Conservation (phyloP, 2,888 invertebrate genomes). For the Acheta domesticus region DNA sequence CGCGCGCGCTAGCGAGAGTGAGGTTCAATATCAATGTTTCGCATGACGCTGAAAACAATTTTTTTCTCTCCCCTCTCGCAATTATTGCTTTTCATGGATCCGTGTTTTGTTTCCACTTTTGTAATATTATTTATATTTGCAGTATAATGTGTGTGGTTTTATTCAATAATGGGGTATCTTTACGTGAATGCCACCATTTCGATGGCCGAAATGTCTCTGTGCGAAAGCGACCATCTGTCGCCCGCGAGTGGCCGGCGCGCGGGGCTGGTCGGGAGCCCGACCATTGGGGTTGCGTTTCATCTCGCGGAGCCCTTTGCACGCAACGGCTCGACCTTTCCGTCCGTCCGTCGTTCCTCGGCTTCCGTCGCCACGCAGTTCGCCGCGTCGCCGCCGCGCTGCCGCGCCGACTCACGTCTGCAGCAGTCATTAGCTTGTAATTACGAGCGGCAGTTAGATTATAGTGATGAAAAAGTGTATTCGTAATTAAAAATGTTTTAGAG, state of each 20-base stretch:
- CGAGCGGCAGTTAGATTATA: conserved; percentile 1
- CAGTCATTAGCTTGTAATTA: conserved; percentile 18
- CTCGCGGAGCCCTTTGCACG: background rate
- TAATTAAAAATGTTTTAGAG: conserved; percentile 18
- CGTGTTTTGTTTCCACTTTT: conserved; percentile 18
- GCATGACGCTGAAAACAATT: background rate
- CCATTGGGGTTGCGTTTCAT: background rate
- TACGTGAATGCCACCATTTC: background rate
- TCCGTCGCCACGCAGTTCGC: no score
- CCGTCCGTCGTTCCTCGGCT: no score
- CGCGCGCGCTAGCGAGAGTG: background rate
- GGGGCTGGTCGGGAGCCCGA: background rate
- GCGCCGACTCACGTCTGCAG: background rate
- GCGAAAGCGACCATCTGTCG: background rate
- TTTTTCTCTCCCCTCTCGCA: background rate
- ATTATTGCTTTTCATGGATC: conserved; percentile 1
- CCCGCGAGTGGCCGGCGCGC: no score
- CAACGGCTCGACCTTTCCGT: no score
- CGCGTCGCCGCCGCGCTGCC: no score
- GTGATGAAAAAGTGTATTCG: conserved; percentile 18
- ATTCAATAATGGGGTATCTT: background rate
- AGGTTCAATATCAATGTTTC: background rate
- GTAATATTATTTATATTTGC: conserved; percentile 6
- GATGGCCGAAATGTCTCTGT: background rate
- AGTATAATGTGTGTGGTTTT: conserved; percentile 6